phyloP scores from a whole-genome alignment of 2,888 invertebrate genomes.

The Danaus chrysippus region DNA sequence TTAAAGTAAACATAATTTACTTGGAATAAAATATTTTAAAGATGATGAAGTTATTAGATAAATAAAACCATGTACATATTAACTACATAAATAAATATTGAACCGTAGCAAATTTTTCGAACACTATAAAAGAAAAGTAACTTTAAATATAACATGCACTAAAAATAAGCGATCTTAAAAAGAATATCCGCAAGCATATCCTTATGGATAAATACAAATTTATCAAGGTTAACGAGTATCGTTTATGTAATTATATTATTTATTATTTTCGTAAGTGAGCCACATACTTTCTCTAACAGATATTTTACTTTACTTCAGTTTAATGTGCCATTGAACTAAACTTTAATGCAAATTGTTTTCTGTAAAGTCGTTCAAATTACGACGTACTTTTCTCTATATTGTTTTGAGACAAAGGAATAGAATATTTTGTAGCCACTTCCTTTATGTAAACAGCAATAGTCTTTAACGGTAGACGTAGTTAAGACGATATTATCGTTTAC shows the following conservation, averaged over 20 bases:
- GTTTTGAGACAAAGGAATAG: constrained; percentile 27
- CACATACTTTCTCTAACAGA: not conserved
- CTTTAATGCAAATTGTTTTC: constrained; percentile 5
- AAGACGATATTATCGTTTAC: constrained; percentile 34
- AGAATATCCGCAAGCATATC: too few relatives aligned
- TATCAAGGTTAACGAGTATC: too few relatives aligned
- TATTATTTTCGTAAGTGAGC: not conserved
- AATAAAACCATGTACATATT: too few relatives aligned
- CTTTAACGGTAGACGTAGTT: constrained; percentile 32
- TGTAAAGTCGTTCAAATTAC: constrained; percentile 26
- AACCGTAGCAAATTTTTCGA: too few relatives aligned
- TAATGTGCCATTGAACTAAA: constrained; percentile 6
- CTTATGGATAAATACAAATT: too few relatives aligned
- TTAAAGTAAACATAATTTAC: not conserved
- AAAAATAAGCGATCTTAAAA: too few relatives aligned
- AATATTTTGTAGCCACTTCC: constrained; percentile 28
- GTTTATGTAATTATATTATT: too few relatives aligned
- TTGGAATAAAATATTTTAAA: not conserved
- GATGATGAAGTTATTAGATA: too few relatives aligned
- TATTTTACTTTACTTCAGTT: constrained; percentile 1
- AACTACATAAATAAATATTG: too few relatives aligned
- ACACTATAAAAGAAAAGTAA: too few relatives aligned
- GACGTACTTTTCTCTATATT: constrained; percentile 27
- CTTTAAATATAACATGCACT: too few relatives aligned
- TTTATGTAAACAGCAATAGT: constrained; percentile 33